Evolutionary conservation across 2,113 vertebrate species (phyloP), one percentile per base, ranked within the genome.

Genomic region (Stomatorhinus ivindoensis): DNA sequence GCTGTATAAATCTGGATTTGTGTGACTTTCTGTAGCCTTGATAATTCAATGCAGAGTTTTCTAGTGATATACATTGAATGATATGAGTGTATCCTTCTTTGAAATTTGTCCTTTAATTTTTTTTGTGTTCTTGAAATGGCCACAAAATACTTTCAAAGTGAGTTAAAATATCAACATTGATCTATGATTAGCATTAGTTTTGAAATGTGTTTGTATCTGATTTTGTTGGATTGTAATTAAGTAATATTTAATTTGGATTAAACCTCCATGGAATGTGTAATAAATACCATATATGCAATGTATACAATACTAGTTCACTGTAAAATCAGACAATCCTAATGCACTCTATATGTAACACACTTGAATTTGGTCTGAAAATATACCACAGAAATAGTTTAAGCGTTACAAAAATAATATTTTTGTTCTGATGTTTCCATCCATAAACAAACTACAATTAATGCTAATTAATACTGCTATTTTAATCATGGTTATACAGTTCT

Each of bases 191-290:
- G n/a, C n/a, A n/a, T n/a, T n/a, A n/a, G 90, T 44, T 86, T 53
- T 50, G 48, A 86, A 86, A 50, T 27, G 90, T 91, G 89, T 90
- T 86, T 86, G 89, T 92, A 89, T 90, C 80, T 92, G 89, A 90
- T 88, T 53, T 89, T 92, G 84, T 93, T 92, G 89, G 89, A 93
- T 92, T 92, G 91, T 93, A 92, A 58, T 89, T 92, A 90, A 53
- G 44, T 91, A 90, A 89, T 89, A 73, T 92, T 73, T 89, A 88
- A 90, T 91, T 90, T 93, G 90, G 88, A 61, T 89, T 90, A 48
- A 91, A 87, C 88, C 89, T 90, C 89, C 91, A 87, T 89, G 89
- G 91, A 92, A 93, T 93, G 92, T 93, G 91, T 88, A 90, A 85
- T 92, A 91, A 88, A 90, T 90, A 82, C 89, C 58, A 39, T 85